A percentile compares a stretch with the other conserved stretches of the same genome.
Evolutionary conservation across 2,797 vertebrate species (phyloP).

Genomic region (Peromyscus aztecus): DNA sequence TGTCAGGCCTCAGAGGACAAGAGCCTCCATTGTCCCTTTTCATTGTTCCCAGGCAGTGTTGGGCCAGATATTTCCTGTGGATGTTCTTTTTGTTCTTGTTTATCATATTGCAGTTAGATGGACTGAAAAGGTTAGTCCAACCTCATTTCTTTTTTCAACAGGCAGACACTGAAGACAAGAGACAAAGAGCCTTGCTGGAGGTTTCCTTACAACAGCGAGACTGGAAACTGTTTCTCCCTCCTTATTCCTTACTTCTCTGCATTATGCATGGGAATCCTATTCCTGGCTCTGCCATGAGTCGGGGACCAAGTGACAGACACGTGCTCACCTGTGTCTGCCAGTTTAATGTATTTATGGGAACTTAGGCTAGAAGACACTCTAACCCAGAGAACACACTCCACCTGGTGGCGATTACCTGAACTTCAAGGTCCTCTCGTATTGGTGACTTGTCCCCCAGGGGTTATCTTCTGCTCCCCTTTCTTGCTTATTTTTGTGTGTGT

Average conservation of each 20-base stretch:
- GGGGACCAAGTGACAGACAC: not conserved
- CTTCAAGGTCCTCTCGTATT: conserved; percentile 41
- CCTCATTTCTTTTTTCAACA: not conserved
- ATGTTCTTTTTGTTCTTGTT: not conserved
- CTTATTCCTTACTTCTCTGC: not conserved
- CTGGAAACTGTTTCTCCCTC: not conserved
- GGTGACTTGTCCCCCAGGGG: not conserved
- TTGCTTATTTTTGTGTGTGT: not conserved
- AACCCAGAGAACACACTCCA: conserved; percentile 45
- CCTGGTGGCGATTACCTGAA: conserved; percentile 78
- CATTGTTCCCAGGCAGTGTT: not conserved
- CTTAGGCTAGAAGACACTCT: not conserved
- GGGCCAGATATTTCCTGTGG: not conserved
- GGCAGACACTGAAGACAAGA: not conserved
- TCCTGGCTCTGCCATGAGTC: not conserved
- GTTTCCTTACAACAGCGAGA: not conserved
- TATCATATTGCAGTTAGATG: not conserved
- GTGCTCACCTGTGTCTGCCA: not conserved
- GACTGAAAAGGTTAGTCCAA: conserved; percentile 1
- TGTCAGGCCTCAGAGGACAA: not conserved
- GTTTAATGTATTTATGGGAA: not conserved
- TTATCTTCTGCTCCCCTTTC: not conserved
- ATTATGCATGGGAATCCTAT: not conserved
- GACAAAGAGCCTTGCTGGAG: conserved; percentile 12
- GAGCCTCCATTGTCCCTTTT: not conserved